phyloP scores from a whole-genome alignment of 2,113 vertebrate species.

The Podarcis cretensis region DNA sequence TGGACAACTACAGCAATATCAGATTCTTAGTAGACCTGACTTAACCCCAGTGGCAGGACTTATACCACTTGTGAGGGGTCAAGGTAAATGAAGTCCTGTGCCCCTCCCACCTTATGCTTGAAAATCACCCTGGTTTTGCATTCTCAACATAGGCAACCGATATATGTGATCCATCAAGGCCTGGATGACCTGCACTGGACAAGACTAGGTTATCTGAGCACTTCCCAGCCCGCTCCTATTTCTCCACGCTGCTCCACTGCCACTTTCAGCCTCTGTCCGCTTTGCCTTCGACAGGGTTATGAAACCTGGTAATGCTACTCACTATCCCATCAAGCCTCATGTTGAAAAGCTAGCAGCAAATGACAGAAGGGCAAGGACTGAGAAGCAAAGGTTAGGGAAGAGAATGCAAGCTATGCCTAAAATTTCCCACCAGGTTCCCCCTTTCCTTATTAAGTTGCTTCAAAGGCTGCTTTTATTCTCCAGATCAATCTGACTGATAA shows the following conservation, averaged over 20 bases:
- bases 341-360: constrained; percentile 65
- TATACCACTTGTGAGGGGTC: neutral
- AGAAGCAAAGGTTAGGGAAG: constrained; percentile 58
- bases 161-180: neutral
- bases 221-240: neutral
- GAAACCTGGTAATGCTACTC: constrained; percentile 56
- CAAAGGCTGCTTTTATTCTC: constrained; percentile 71
- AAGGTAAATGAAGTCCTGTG: neutral
- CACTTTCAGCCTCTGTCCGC: constrained; percentile 26
- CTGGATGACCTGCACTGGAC: too few relatives aligned
- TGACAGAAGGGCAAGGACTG: constrained; percentile 67
- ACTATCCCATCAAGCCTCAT: constrained; percentile 56
- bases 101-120: too few relatives aligned
- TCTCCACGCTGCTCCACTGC: neutral
- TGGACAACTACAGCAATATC: neutral
- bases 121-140: neutral
- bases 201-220: neutral
- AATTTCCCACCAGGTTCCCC: constrained; percentile 61
- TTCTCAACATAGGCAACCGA: neutral
- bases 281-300: constrained; percentile 47
- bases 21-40: neutral
- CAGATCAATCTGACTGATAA: constrained; percentile 69
- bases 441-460: constrained; percentile 62
- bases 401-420: constrained; percentile 72
- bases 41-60: neutral